These are phyloP conservation scores for Colossoma macropomum DNA, from an alignment of 2,113 vertebrate genomes.

Conservation along the genomic window DNA sequence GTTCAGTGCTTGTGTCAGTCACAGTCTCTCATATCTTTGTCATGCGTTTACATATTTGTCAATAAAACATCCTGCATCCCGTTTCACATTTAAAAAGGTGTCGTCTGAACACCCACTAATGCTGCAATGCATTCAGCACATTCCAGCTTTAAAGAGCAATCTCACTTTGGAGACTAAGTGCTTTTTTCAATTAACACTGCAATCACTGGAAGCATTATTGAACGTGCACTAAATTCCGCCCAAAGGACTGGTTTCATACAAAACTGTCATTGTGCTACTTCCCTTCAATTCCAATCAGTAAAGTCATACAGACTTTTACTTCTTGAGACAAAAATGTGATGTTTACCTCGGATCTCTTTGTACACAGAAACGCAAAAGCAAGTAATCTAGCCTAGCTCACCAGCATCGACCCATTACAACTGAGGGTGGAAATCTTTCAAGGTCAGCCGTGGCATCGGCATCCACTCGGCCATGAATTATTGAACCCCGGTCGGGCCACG, in stretches of 20 bases:
- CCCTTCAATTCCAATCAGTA: not conserved
- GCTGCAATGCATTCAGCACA: not conserved
- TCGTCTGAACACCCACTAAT: not conserved
- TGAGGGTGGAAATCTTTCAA: conserved; percentile 66
- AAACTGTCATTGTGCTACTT: not conserved
- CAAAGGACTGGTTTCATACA: conserved; percentile 11
- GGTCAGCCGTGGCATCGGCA: conserved; percentile 62
- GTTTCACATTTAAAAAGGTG: no score
- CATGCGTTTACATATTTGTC: no score
- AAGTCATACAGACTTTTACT: no score
- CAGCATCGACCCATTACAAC: conserved; percentile 62
- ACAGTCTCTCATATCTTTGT: no score
- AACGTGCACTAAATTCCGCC: conserved; percentile 8
- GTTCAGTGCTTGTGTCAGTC: no score
- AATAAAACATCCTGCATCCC: no score
- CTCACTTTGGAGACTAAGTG: not conserved
- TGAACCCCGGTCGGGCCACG: conserved; percentile 63
- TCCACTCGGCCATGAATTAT: conserved; percentile 75
- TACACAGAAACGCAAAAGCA: not conserved
- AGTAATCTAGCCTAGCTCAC: conserved; percentile 45
- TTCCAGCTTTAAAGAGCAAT: not conserved
- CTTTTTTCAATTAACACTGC: conserved; percentile 24
- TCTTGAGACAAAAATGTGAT: no score
- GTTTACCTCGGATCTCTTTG: no score
- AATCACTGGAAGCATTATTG: conserved; percentile 36